A percentile compares a stretch with the other conserved stretches of the same genome.
phyloP scores from a whole-genome alignment of 1,140 invertebrate genomes.

The Danaus melanippus region DNA sequence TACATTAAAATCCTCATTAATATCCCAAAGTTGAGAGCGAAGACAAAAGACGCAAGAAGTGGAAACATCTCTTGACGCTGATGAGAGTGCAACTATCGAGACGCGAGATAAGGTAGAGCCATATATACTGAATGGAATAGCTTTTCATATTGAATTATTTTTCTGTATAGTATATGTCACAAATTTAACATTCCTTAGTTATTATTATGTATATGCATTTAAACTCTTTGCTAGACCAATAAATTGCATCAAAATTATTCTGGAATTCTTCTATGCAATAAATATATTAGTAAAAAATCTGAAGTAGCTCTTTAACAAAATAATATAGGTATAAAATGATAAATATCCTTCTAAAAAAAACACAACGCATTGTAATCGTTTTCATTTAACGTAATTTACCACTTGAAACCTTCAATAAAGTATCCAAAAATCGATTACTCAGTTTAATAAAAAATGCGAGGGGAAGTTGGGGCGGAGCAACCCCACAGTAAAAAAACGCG shows the following conservation, averaged over 20 bases:
- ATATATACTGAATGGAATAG: too few relatives aligned
- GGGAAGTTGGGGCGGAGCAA: constrained; percentile 36
- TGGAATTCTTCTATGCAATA: too few relatives aligned
- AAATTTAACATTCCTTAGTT: too few relatives aligned
- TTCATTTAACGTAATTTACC: constrained; percentile 25
- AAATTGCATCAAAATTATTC: too few relatives aligned
- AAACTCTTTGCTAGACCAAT: too few relatives aligned
- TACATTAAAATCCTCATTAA: constrained; percentile 12
- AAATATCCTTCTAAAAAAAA: constrained; percentile 1
- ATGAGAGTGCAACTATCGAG: constrained; percentile 19
- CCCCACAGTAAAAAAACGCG: constrained; percentile 53
- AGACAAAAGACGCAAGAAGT: constrained; percentile 11
- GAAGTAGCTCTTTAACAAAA: too few relatives aligned
- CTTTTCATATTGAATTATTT: too few relatives aligned
- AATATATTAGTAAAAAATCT: too few relatives aligned
- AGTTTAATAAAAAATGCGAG: constrained; percentile 58
- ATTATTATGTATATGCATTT: too few relatives aligned
- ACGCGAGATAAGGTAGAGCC: neutral
- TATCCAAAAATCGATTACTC: constrained; percentile 52
- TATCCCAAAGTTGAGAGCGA: constrained; percentile 6
- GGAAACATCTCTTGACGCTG: constrained; percentile 13
- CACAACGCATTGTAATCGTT: constrained; percentile 3
- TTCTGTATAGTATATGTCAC: too few relatives aligned
- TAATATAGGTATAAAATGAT: neutral
- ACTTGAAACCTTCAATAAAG: constrained; percentile 30